Base-by-base conservation (phyloP, 2,888 invertebrate genomes). In the Calameuta pallipes region DNA sequence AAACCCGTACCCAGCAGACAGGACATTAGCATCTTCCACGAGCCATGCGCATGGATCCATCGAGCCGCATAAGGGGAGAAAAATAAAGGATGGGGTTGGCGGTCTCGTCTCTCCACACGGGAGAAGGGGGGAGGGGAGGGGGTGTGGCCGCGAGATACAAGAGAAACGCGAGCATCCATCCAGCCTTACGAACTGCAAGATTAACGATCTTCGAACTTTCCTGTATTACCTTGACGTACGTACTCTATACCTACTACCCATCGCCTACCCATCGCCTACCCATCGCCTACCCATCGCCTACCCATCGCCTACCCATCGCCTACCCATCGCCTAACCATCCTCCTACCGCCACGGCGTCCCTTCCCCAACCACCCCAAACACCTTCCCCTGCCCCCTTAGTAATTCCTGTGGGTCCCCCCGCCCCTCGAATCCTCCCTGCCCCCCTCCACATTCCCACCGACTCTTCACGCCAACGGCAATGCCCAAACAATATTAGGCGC, bases 161-260 rank as follows among this genome's bases (percentile, higher is more conserved):
- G 41, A 75, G 68, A 79, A 82, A 75, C 75, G 76, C 79, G 74
- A 80, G 76, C 69, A 78, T 81, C 75, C 74, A 80, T 78, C 80
- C 75, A 75, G 76, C 75, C 83, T 80, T 82, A 83, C 80, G 80
- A 81, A 83, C 83, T 82, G 82, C 83, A 86, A 87, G 87, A 88
- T 87, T 87, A 87, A 88, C 86, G 86, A 87, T 87, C 85, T 82
- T 80, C 82, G 79, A 85, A 83, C 83, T 87, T 85, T 83, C 84
- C 82, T 83, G 80, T 85, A 86, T 86, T 86, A 85, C 83, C 83
- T 83, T 81, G 70, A 33, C 31, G 33, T 70, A 70, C 70, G 41
- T 41, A 41, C 15, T 15, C 15, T 15, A 41, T 15, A 36, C 36
- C 36, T 11, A 36, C 36, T 11, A 35, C 35, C 35, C 35, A 35